Evolutionary conservation across 2,888 invertebrate species (phyloP).

Genomic region (Smittia sp.): DNA sequence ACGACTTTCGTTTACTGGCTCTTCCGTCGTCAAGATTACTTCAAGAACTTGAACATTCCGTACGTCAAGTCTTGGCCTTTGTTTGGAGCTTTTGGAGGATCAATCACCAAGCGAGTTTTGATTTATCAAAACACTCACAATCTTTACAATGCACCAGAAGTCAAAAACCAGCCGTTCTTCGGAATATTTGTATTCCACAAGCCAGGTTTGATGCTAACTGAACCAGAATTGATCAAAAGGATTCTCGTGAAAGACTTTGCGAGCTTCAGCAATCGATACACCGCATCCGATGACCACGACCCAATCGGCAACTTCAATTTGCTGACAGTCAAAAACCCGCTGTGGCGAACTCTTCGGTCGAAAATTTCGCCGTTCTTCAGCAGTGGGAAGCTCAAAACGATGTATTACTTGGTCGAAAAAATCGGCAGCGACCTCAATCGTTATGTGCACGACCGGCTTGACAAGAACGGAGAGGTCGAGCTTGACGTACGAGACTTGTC

Average conservation of each 20-base stretch:
- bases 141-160: constrained; percentile 20
- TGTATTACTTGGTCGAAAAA: constrained; percentile 50
- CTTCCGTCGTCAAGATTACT: constrained; percentile 27
- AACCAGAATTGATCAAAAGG: constrained; percentile 54
- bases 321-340: constrained; percentile 52
- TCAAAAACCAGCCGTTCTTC: constrained; percentile 47
- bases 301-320: constrained; percentile 52
- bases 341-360: constrained; percentile 53
- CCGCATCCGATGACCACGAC: constrained; percentile 46
- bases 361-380: constrained; percentile 56
- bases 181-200: constrained; percentile 53
- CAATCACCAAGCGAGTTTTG: background rate
- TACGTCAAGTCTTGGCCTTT: constrained; percentile 1
- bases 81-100: constrained; percentile 6
- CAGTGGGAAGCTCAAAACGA: constrained; percentile 51
- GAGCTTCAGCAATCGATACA: constrained; percentile 50
- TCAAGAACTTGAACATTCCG: constrained; percentile 24
- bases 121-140: constrained; percentile 17
- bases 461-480: background rate
- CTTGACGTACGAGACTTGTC: constrained; percentile 44
- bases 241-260: constrained; percentile 55
- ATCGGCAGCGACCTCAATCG: constrained; percentile 43
- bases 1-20: background rate
- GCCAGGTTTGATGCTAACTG: constrained; percentile 53
- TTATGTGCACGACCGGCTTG: background rate